phyloP scores from a whole-genome alignment of 2,113 vertebrate genomes.

The Orientallactaga bullata region DNA sequence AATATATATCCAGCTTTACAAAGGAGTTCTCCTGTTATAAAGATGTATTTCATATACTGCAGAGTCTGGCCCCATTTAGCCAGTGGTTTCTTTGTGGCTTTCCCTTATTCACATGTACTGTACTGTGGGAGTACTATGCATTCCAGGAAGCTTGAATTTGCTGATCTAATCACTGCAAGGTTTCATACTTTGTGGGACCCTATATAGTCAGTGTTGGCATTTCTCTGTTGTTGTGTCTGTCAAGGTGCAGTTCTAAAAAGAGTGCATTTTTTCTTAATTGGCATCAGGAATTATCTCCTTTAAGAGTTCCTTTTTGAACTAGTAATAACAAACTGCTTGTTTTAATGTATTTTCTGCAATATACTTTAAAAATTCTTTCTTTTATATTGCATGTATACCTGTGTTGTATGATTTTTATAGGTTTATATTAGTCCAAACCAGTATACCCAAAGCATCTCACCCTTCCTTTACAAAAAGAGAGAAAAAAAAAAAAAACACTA shows the following conservation, averaged over 20 bases:
- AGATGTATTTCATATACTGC: too few relatives aligned
- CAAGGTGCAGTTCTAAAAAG: constrained; percentile 80
- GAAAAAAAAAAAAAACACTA: background rate
- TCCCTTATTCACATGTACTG: background rate
- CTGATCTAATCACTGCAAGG: background rate
- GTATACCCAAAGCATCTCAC: constrained; percentile 2
- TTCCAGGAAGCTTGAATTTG: background rate
- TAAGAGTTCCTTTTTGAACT: constrained; percentile 82
- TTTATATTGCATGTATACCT: constrained; percentile 82
- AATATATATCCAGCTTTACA: too few relatives aligned
- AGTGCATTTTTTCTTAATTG: constrained; percentile 81
- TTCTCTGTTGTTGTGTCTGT: constrained; percentile 85
- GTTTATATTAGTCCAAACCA: constrained; percentile 73
- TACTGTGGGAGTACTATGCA: background rate
- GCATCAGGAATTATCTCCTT: constrained; percentile 83
- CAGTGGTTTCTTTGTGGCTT: background rate
- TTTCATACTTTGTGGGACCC: background rate
- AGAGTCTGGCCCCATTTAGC: background rate
- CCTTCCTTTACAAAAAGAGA: constrained; percentile 16
- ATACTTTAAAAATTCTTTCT: constrained; percentile 83
- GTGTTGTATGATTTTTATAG: constrained; percentile 75
- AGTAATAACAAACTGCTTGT: constrained; percentile 83
- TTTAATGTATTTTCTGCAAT: constrained; percentile 85
- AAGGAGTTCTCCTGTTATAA: too few relatives aligned
- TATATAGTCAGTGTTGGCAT: constrained; percentile 75